These are phyloP conservation scores for Achlya flavicornis DNA, from an alignment of 2,888 invertebrate species.

Conservation along the genomic window DNA sequence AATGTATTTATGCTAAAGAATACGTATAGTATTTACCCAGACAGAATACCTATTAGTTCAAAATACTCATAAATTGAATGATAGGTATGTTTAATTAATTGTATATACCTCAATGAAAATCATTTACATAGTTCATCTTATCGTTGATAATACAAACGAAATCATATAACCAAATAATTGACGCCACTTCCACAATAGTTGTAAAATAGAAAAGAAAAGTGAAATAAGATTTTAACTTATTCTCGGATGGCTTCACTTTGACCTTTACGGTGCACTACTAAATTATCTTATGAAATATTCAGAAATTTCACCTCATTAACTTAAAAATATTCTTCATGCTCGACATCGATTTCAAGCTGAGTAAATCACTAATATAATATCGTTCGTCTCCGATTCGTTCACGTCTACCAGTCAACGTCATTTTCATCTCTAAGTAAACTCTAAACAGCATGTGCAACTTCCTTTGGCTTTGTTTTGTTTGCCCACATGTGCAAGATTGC, in stretches of 20 bases:
- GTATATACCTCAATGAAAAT: neutral
- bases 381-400: slow-evolving; percentile 24
- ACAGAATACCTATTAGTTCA: neutral
- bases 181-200: neutral
- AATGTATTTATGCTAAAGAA: neutral
- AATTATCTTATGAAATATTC: neutral
- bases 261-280: neutral
- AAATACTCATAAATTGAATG: neutral
- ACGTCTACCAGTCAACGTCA: slow-evolving; percentile 22
- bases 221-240: neutral
- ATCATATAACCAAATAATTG: neutral
- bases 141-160: neutral
- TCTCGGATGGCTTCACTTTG: neutral
- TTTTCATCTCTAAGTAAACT: slow-evolving; percentile 15
- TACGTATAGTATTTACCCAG: neutral
- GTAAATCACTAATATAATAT: slow-evolving; percentile 22
- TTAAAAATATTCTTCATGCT: slow-evolving; percentile 10
- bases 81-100: neutral
- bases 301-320: slow-evolving; percentile 1
- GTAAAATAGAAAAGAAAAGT: neutral
- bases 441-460: slow-evolving; percentile 52
- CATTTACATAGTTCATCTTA: too few species aligned
- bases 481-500: slow-evolving; percentile 55
- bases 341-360: slow-evolving; percentile 7
- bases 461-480: slow-evolving; percentile 49